A percentile compares a stretch with the other conserved stretches of the same genome.
Evolutionary conservation across 2,888 invertebrate genomes (phyloP).

Genomic region (Lacanobia oleracea): DNA sequence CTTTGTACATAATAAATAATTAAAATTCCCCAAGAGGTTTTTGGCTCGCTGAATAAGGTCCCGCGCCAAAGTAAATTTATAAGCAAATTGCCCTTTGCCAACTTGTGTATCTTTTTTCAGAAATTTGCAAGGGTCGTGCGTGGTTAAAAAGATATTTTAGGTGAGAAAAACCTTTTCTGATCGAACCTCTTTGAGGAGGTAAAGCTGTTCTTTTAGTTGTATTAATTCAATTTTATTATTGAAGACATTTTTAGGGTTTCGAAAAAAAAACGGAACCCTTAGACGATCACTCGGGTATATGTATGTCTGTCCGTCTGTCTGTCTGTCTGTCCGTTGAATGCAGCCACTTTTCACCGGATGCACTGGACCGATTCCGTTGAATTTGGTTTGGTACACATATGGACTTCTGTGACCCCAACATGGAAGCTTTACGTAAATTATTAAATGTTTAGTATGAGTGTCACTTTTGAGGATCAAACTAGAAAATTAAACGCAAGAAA

Average conservation of each 20-base stretch:
- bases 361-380: too few relatives aligned
- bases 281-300: too few relatives aligned
- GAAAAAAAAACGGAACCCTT: too few relatives aligned
- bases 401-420: too few relatives aligned
- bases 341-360: too few relatives aligned
- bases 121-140: constrained; percentile 47
- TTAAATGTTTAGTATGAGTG: too few relatives aligned
- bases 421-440: too few relatives aligned
- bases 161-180: constrained; percentile 33
- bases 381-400: too few relatives aligned
- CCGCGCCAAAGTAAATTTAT: constrained; percentile 67
- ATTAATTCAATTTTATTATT: background rate
- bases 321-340: too few relatives aligned
- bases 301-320: too few relatives aligned
- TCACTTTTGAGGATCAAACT: too few relatives aligned
- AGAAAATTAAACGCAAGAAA: too few relatives aligned
- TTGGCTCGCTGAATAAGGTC: constrained; percentile 68
- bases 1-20: constrained; percentile 76
- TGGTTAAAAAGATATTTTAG: constrained; percentile 44
- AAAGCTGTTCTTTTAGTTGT: constrained; percentile 13
- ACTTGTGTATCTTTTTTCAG: constrained; percentile 48
- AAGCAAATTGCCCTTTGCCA: constrained; percentile 70
- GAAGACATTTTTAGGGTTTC: background rate
- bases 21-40: constrained; percentile 74
- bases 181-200: constrained; percentile 23